Percentiles rank a stretch among this genome's conserved stretches.
These are phyloP conservation scores for Vulpes vulpes DNA, from an alignment of 2,113 vertebrate genomes.

Conservation along the genomic window DNA sequence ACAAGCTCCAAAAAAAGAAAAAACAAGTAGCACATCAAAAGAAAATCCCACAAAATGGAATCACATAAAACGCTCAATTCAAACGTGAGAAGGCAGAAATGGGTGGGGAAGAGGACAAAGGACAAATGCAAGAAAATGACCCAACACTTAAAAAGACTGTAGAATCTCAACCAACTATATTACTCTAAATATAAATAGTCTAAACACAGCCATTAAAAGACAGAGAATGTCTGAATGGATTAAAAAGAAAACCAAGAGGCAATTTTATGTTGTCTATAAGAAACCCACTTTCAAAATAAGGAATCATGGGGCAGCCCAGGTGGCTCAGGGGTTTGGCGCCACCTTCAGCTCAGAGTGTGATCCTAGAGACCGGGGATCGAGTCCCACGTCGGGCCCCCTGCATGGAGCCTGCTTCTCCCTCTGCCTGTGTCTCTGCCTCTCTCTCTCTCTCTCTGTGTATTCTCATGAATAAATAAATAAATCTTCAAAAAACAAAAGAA, in stretches of 20 bases:
- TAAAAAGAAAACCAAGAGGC: not conserved
- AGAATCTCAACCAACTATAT: not conserved
- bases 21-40: not conserved
- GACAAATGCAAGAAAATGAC: not conserved
- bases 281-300: not conserved
- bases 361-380: too few relatives aligned
- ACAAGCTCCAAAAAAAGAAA: not conserved
- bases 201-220: not conserved
- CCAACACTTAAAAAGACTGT: not conserved
- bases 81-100: slow-evolving; percentile 50
- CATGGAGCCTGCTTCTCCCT: too few relatives aligned
- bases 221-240: not conserved
- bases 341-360: too few relatives aligned
- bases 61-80: not conserved
- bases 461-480: too few relatives aligned
- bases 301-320: not conserved
- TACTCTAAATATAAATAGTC: not conserved
- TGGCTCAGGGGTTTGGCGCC: too few relatives aligned
- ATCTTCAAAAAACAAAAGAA: too few relatives aligned
- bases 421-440: too few relatives aligned
- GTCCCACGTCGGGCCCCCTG: too few relatives aligned
- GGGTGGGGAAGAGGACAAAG: not conserved
- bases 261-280: not conserved
- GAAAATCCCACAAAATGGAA: not conserved
- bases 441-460: too few relatives aligned